Base-by-base conservation (phyloP, 2,888 invertebrate species). In the Elysia crispata region DNA sequence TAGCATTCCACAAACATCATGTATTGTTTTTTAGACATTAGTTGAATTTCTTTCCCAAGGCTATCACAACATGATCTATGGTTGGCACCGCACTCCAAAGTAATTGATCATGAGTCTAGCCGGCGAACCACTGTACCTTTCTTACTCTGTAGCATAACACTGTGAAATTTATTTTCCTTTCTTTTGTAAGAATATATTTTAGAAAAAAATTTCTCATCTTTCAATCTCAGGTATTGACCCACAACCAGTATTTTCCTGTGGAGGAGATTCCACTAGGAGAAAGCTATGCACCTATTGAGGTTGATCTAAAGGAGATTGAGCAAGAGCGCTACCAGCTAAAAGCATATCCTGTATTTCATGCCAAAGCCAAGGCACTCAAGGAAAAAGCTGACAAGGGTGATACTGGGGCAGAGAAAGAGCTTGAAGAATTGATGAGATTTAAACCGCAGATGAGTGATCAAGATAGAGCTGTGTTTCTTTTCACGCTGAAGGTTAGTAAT, bases 161-260 rank as follows among this genome's bases (percentile, higher is more conserved):
- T n/a, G n/a, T n/a, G n/a, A n/a, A n/a, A n/a, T 41, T 41, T 41
- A 41, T 41, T 11, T 6, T 41, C 41, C 11, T 41, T 41, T 41
- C 41, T 41, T 41, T 41, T 11, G 3, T 11, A 41, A 41, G 41
- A 41, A 11, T 11, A 6, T 41, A 41, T 11, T 41, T 6, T 6
- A 41, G 3, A 41, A 41, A 6, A 11, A 41, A 11, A 41, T 41
- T 3, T 41, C 41, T 6, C 41, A 41, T 41, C 41, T 41, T 6
- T 6, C 11, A 11, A 41, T 41, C 41, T 11, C 62, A 77, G 75
- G 69, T 80, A 33, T 23, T 82, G 28, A n/a, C 69, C n/a, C 80
- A 82, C 67, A 1, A 1, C 3, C 82, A 82, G 30, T 25, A 76
- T 30, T 80, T 82, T 20, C 80, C 78, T 50, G 67, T 78, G 3